Evolutionary conservation across 2,797 vertebrate genomes (phyloP).

Genomic region (Neopelma chrysocephalum): DNA sequence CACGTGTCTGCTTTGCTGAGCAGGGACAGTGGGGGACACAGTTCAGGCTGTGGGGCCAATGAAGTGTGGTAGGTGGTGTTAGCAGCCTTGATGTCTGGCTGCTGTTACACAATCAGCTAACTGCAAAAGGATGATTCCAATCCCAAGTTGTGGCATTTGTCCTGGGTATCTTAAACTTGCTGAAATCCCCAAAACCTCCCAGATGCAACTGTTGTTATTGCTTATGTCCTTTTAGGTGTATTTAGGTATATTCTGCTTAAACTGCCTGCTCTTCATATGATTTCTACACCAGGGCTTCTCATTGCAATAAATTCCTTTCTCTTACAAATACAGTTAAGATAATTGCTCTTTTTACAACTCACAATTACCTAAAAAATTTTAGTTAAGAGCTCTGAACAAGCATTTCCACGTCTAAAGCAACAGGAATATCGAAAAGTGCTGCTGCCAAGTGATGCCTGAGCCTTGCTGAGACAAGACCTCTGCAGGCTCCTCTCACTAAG

Average conservation of each 20-base stretch:
- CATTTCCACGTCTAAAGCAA: not conserved
- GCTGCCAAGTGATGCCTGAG: not conserved
- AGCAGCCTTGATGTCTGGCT: not conserved
- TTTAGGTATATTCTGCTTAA: not conserved
- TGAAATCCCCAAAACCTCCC: not conserved
- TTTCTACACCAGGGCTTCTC: not conserved
- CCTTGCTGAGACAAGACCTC: not conserved
- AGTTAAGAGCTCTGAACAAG: not conserved
- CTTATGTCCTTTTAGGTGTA: not conserved
- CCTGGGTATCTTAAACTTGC: not conserved
- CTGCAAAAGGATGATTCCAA: not conserved
- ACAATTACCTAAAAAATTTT: not conserved
- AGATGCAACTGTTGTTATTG: not conserved
- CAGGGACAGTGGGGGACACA: fast-evolving
- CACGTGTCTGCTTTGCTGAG: not conserved
- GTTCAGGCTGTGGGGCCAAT: too few species aligned
- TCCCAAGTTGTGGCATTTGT: not conserved
- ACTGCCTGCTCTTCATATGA: not conserved
- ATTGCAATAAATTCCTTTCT: not conserved
- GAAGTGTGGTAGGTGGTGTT: not conserved
- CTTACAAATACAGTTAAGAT: not conserved
- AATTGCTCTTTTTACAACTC: not conserved
- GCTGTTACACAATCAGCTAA: not conserved
- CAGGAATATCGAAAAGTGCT: not conserved
- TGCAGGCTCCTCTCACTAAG: not conserved